Percentiles rank a stretch among this genome's conserved stretches.
Conservation (phyloP, 2,113 vertebrate genomes). For the Buteo buteo region DNA sequence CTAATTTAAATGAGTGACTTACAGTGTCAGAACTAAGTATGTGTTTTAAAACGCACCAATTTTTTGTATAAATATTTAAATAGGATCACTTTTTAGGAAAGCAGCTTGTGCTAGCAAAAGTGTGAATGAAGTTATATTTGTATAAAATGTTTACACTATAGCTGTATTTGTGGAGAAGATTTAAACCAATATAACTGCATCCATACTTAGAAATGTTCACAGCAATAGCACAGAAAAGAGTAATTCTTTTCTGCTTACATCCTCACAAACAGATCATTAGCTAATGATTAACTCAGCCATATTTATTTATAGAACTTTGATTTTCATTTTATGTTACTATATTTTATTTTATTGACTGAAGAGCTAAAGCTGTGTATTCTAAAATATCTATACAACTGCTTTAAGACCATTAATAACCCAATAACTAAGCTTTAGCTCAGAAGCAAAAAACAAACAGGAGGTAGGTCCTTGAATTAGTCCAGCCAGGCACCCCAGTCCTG, state of each 20-base stretch:
- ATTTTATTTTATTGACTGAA: not conserved
- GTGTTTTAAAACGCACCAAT: not conserved
- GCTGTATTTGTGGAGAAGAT: not conserved
- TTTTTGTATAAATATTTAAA: slow-evolving; percentile 26
- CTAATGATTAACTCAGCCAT: not conserved
- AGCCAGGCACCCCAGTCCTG: not conserved
- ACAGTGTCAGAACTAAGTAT: not conserved
- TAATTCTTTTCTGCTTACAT: not conserved
- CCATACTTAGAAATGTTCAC: not conserved
- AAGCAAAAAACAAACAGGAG: not conserved
- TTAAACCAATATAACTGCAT: not conserved
- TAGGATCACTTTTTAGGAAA: not conserved
- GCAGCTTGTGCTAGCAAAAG: slow-evolving; percentile 3
- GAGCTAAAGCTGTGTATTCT: not conserved
- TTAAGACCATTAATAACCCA: not conserved
- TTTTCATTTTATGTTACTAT: not conserved
- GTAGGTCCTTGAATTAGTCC: not conserved
- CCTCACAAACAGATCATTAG: slow-evolving; percentile 8
- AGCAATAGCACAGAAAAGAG: not conserved
- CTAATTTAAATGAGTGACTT: not conserved
- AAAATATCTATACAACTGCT: not conserved
- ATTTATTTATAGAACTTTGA: slow-evolving; percentile 11
- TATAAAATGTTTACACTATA: not conserved
- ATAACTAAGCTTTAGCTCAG: not conserved
- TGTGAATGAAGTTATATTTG: not conserved